Percentiles rank a stretch among this genome's conserved stretches.
These are phyloP conservation scores for Condylostylus longicornis DNA, from an alignment of 1,140 invertebrate species.

Conservation along the genomic window DNA sequence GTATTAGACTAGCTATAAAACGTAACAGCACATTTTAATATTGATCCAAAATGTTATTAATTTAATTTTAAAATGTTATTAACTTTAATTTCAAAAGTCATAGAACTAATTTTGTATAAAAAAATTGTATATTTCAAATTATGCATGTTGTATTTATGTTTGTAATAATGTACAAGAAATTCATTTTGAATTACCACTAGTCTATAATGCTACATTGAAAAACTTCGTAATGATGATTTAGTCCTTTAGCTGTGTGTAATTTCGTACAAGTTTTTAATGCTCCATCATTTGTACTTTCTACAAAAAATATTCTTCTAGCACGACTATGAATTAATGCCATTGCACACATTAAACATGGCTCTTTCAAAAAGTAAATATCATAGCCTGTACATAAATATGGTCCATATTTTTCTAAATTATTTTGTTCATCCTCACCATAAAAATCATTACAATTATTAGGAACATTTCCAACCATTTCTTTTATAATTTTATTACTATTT, in stretches of 20 bases:
- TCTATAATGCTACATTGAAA: no score
- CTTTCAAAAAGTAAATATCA: slow-evolving; percentile 65
- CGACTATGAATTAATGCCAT: slow-evolving; percentile 89
- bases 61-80: no score
- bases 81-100: no score
- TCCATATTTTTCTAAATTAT: slow-evolving; percentile 33
- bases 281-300: slow-evolving; percentile 42
- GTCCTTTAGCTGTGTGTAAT: slow-evolving; percentile 56
- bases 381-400: slow-evolving; percentile 83
- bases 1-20: no score
- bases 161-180: no score
- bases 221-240: slow-evolving; percentile 89
- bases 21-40: no score
- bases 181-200: no score
- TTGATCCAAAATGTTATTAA: no score
- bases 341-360: slow-evolving; percentile 86
- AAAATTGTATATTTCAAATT: no score
- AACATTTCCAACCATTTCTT: slow-evolving; percentile 13
- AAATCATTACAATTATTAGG: no score
- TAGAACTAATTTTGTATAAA: no score
- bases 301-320: slow-evolving; percentile 67
- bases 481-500: slow-evolving; percentile 14
- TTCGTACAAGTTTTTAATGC: slow-evolving; percentile 54
- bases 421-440: slow-evolving; percentile 5
- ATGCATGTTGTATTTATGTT: no score